A percentile compares a stretch with the other conserved stretches of the same genome.
Conservation (phyloP, 1,140 invertebrate species). For the Luehdorfia chinensis region DNA sequence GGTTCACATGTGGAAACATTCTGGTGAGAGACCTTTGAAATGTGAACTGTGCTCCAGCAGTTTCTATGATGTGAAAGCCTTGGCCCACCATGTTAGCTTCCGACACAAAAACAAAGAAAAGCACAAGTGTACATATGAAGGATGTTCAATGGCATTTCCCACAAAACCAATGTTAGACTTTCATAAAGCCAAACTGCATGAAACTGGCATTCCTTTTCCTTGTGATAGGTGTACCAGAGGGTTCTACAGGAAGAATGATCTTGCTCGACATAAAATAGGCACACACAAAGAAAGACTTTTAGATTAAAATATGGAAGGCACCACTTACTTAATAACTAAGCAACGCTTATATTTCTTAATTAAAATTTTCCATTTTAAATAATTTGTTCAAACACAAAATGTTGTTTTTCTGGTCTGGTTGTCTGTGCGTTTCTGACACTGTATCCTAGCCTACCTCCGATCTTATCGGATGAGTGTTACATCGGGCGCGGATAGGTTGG, state of each 20-base stretch:
- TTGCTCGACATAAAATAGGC: constrained; percentile 47
- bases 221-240: constrained; percentile 52
- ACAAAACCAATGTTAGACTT: constrained; percentile 48
- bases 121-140: constrained; percentile 47
- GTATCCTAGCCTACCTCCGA: too few species aligned
- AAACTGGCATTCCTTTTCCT: constrained; percentile 35
- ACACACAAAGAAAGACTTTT: constrained; percentile 42
- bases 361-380: too few species aligned
- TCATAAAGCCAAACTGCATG: constrained; percentile 47
- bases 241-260: constrained; percentile 62
- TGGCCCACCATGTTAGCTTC: constrained; percentile 46
- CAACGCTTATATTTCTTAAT: too few species aligned
- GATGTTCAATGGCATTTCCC: constrained; percentile 44
- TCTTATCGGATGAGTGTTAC: too few species aligned
- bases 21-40: constrained; percentile 80
- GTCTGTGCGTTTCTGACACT: too few species aligned
- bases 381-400: too few species aligned
- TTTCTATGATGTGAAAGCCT: constrained; percentile 42
- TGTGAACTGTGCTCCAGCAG: constrained; percentile 76
- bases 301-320: too few species aligned
- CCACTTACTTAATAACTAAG: too few species aligned
- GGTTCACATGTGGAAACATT: constrained; percentile 80
- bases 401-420: too few species aligned
- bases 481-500: too few species aligned
- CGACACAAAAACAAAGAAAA: constrained; percentile 54